Evolutionary conservation across 1,140 invertebrate genomes (phyloP).

Genomic region (Trachymyrmex cornetzi): DNA sequence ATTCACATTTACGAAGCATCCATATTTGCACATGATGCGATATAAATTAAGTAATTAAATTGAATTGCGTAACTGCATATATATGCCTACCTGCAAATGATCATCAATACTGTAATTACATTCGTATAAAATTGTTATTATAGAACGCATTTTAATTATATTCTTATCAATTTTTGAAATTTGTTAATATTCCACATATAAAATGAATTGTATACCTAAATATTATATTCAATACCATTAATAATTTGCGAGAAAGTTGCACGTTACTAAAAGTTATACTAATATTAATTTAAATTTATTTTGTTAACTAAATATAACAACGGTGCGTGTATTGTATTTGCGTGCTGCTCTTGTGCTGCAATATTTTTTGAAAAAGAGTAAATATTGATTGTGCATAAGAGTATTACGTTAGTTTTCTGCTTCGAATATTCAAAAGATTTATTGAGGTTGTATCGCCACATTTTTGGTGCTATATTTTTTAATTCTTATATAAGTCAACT

Average conservation of each 20-base stretch:
- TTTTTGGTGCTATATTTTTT: not conserved
- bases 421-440: constrained; percentile 9
- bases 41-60: constrained; percentile 37
- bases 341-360: not conserved
- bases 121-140: constrained; percentile 14
- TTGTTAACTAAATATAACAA: constrained; percentile 1
- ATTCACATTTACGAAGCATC: not conserved
- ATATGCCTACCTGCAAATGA: constrained; percentile 20
- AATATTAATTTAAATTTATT: constrained; percentile 43
- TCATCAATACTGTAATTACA: constrained; percentile 19
- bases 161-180: constrained; percentile 46
- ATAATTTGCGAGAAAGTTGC: not conserved
- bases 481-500: not conserved
- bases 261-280: not conserved
- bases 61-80: constrained; percentile 27
- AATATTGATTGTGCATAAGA: constrained; percentile 18
- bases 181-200: not conserved
- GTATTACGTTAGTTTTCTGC: not conserved
- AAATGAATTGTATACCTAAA: not conserved
- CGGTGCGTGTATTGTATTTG: constrained; percentile 2
- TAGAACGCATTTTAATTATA: constrained; percentile 15
- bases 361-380: constrained; percentile 26
- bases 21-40: not conserved
- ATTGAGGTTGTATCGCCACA: not conserved
- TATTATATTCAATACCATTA: not conserved